Percentiles rank a stretch among this genome's conserved stretches.
Evolutionary conservation across 2,888 invertebrate species (phyloP).

Genomic region (Nephrocerus scutellatus): DNA sequence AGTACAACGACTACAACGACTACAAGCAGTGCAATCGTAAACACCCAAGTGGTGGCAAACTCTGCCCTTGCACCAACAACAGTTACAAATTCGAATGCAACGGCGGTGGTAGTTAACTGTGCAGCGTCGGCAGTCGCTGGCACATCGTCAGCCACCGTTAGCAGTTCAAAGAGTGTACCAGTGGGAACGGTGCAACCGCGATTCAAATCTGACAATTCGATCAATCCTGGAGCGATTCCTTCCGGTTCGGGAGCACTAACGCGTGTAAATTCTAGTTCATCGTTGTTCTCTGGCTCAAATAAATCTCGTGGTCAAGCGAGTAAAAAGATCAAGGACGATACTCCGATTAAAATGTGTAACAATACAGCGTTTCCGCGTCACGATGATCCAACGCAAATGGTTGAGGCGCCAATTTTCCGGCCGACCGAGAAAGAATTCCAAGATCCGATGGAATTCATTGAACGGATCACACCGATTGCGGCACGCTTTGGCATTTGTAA

Average conservation of each 20-base stretch:
- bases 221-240: constrained; percentile 20
- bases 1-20: constrained; percentile 21
- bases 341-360: constrained; percentile 46
- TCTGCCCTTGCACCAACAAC: constrained; percentile 9
- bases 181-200: constrained; percentile 54
- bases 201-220: constrained; percentile 36
- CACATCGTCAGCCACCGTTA: constrained; percentile 17
- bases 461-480: constrained; percentile 67
- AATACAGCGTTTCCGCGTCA: constrained; percentile 49
- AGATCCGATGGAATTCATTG: constrained; percentile 80
- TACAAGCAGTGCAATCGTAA: constrained; percentile 8
- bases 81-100: constrained; percentile 18
- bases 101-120: constrained; percentile 21
- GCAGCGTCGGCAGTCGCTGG: constrained; percentile 23
- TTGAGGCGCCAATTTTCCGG: constrained; percentile 71
- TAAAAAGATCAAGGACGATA: constrained; percentile 45
- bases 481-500: constrained; percentile 80
- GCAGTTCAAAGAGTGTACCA: constrained; percentile 42
- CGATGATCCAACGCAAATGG: constrained; percentile 52
- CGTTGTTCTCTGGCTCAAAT: constrained; percentile 43
- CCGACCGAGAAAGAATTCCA: constrained; percentile 78
- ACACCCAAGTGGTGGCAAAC: constrained; percentile 14
- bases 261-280: constrained; percentile 46
- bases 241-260: constrained; percentile 29
- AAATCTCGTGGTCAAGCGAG: constrained; percentile 44